Percentiles rank a stretch among this genome's conserved stretches.
Evolutionary conservation across 2,113 vertebrate genomes (phyloP).

Genomic region (Aleadryas rufinucha): DNA sequence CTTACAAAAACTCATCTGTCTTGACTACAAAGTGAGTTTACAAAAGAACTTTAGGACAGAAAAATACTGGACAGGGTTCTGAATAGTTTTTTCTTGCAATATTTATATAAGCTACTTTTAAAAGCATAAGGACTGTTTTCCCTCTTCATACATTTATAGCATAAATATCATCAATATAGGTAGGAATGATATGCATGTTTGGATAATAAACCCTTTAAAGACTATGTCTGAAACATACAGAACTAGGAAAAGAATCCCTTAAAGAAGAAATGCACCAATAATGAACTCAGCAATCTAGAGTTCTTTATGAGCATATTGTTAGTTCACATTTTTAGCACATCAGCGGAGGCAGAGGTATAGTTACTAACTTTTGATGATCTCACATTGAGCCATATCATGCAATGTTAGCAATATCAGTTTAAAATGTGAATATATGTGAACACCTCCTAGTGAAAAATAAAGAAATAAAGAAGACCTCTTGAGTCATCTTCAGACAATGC

Average conservation of each 20-base stretch:
- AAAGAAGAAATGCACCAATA: not conserved
- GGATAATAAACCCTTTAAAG: not conserved
- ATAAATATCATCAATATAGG: not conserved
- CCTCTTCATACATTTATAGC: not conserved
- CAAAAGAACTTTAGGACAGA: constrained; percentile 10
- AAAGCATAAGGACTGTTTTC: constrained; percentile 30
- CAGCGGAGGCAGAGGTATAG: not conserved
- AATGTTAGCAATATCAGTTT: not conserved
- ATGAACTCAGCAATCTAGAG: not conserved
- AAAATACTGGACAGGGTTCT: constrained; percentile 10
- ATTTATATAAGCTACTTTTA: constrained; percentile 36
- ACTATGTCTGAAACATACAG: not conserved
- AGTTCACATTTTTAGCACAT: not conserved
- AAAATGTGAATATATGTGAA: not conserved
- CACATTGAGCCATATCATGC: not conserved
- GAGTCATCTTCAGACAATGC: not conserved
- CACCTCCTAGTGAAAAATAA: not conserved
- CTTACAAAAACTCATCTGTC: not conserved
- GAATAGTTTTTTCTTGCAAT: constrained; percentile 13
- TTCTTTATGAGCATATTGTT: not conserved
- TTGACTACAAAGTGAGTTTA: constrained; percentile 42
- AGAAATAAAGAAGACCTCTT: not conserved
- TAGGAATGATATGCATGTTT: not conserved
- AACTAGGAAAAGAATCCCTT: not conserved
- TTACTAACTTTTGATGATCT: not conserved